Evolutionary conservation across 2,888 invertebrate species (phyloP).

Genomic region (Ophion obscuratus): DNA sequence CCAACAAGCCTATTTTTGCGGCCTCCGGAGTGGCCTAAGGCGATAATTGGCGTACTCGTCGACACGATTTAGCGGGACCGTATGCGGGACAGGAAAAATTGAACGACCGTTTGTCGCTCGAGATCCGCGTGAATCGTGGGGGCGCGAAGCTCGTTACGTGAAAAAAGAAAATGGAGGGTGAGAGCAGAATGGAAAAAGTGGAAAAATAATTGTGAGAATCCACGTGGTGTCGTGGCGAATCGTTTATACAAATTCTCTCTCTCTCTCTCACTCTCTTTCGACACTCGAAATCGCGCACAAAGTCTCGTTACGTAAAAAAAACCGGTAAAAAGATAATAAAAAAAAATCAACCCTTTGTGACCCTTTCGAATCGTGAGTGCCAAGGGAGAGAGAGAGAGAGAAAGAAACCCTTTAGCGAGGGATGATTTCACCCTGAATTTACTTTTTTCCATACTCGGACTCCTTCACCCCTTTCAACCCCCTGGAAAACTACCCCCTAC

Average conservation of each 20-base stretch:
- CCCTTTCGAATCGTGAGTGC: neutral
- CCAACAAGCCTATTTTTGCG: too few species aligned
- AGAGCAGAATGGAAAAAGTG: constrained; percentile 13
- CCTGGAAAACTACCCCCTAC: neutral
- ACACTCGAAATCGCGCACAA: constrained; percentile 1
- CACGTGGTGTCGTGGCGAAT: too few species aligned
- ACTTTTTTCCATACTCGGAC: neutral
- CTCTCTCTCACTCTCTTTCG: neutral
- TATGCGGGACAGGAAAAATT: too few species aligned
- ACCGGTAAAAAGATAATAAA: neutral
- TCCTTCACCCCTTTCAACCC: neutral
- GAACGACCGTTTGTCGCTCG: constrained; percentile 6
- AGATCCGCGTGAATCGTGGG: too few species aligned
- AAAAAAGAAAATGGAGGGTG: constrained; percentile 11
- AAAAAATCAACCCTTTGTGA: constrained; percentile 7
- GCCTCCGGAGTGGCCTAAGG: too few species aligned
- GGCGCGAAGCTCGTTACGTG: neutral
- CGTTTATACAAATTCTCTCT: too few species aligned
- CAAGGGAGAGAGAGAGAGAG: neutral
- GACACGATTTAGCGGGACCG: too few species aligned
- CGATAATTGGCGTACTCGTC: too few species aligned
- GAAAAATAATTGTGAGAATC: too few species aligned
- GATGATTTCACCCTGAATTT: constrained; percentile 41
- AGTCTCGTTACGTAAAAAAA: constrained; percentile 6
- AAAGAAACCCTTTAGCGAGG: constrained; percentile 22